Conservation (phyloP, 2,888 invertebrate genomes). For the Drosophila kambysellisi region DNA sequence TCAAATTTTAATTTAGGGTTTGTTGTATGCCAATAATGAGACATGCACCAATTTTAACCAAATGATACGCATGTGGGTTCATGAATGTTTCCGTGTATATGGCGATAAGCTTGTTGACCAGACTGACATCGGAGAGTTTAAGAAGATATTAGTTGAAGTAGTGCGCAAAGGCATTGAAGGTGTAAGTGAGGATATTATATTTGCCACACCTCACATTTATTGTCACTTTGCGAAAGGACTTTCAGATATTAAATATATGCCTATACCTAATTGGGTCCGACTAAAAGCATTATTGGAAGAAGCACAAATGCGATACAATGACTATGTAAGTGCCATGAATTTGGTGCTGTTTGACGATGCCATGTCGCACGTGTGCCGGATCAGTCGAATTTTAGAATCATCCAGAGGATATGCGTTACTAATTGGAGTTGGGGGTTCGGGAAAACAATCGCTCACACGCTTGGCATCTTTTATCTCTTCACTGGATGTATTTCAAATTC, state of each 20-base stretch:
- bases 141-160: slow-evolving; percentile 90
- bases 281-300: slow-evolving; percentile 91
- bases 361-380: slow-evolving; percentile 95
- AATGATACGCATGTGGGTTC: slow-evolving; percentile 93
- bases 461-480: slow-evolving; percentile 95
- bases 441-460: slow-evolving; percentile 96
- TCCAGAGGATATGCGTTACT: slow-evolving; percentile 96
- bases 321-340: slow-evolving; percentile 95
- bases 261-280: slow-evolving; percentile 89
- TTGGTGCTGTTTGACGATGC: slow-evolving; percentile 98
- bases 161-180: slow-evolving; percentile 92
- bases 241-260: slow-evolving; percentile 96
- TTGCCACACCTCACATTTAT: slow-evolving; percentile 92
- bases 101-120: slow-evolving; percentile 95
- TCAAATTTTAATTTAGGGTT: slow-evolving; percentile 87
- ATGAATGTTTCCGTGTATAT: slow-evolving; percentile 96
- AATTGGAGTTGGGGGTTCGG: slow-evolving; percentile 97
- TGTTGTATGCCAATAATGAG: slow-evolving; percentile 92
- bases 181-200: slow-evolving; percentile 90
- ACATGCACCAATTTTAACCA: slow-evolving; percentile 90
- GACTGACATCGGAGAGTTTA: slow-evolving; percentile 90
- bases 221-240: slow-evolving; percentile 97
- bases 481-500: slow-evolving; percentile 96
- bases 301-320: slow-evolving; percentile 94
- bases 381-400: slow-evolving; percentile 96